These are phyloP conservation scores for Xestia ashworthii DNA, from an alignment of 2,888 invertebrate genomes.

Conservation along the genomic window DNA sequence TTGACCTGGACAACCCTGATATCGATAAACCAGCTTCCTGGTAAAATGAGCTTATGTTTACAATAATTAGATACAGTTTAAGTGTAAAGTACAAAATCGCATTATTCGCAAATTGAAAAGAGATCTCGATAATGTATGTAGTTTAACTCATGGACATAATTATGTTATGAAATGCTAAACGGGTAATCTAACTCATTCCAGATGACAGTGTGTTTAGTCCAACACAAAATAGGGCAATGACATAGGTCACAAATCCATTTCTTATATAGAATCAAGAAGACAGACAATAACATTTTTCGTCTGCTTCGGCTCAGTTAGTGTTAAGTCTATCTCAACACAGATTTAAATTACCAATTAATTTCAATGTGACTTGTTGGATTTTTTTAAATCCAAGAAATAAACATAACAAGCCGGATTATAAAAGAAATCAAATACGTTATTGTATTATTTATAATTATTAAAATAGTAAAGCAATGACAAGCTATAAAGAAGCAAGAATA, in stretches of 20 bases:
- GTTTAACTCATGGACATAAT: neutral
- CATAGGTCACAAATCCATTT: neutral
- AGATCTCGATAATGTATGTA: neutral
- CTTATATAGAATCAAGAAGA: neutral
- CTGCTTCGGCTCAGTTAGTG: constrained; percentile 4
- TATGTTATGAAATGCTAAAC: neutral
- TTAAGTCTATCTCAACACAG: constrained; percentile 14
- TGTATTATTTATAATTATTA: neutral
- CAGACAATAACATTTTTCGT: neutral
- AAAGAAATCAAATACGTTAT: neutral
- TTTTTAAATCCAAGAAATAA: constrained; percentile 1
- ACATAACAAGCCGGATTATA: neutral
- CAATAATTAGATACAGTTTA: constrained; percentile 12
- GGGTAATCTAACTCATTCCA: neutral
- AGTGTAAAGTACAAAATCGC: constrained; percentile 17
- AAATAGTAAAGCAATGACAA: constrained; percentile 43
- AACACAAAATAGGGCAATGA: constrained; percentile 13
- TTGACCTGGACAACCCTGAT: constrained; percentile 55
- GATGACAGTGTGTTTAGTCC: neutral
- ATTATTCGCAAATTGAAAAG: constrained; percentile 9
- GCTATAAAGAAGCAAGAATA: constrained; percentile 42
- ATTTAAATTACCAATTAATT: neutral
- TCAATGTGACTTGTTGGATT: neutral
- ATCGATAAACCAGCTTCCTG: constrained; percentile 43
- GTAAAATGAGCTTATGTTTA: constrained; percentile 31